Evolutionary conservation across 2,888 invertebrate genomes (phyloP).

Genomic region (Abrostola tripartita): DNA sequence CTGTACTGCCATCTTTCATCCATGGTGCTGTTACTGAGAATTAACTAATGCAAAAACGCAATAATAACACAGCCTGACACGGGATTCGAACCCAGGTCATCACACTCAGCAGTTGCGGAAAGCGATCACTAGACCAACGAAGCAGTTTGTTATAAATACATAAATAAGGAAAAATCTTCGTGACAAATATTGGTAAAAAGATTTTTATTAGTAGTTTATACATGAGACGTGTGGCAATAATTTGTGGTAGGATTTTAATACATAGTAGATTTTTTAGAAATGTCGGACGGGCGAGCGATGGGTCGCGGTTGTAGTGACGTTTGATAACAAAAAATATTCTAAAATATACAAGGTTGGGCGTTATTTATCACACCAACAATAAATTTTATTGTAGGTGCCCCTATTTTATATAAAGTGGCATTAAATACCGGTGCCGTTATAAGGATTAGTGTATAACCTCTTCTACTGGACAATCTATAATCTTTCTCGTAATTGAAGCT

Average conservation of each 20-base stretch:
- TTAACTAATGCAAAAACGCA: no score
- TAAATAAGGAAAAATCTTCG: not conserved
- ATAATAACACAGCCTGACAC: no score
- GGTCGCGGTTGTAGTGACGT: constrained; percentile 60
- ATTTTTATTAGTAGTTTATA: constrained; percentile 11
- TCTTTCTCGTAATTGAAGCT: constrained; percentile 70
- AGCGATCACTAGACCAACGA: no score
- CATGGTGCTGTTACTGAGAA: no score
- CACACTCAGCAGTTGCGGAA: no score
- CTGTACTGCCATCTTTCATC: no score
- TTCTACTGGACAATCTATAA: constrained; percentile 66
- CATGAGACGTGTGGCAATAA: constrained; percentile 28
- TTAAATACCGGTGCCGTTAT: constrained; percentile 32
- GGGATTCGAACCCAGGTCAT: no score
- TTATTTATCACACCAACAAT: constrained; percentile 33
- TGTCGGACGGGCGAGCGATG: constrained; percentile 69
- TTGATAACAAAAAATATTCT: constrained; percentile 53
- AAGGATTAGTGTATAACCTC: constrained; percentile 71
- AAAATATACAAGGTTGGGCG: constrained; percentile 50
- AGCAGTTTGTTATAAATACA: no score
- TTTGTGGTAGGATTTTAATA: constrained; percentile 37
- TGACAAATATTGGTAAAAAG: not conserved
- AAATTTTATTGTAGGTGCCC: constrained; percentile 15
- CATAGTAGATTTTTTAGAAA: constrained; percentile 68
- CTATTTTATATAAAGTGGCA: constrained; percentile 7